These are phyloP conservation scores for Ardeotis arabs DNA, from an alignment of 2,113 vertebrate species.

Conservation along the genomic window DNA sequence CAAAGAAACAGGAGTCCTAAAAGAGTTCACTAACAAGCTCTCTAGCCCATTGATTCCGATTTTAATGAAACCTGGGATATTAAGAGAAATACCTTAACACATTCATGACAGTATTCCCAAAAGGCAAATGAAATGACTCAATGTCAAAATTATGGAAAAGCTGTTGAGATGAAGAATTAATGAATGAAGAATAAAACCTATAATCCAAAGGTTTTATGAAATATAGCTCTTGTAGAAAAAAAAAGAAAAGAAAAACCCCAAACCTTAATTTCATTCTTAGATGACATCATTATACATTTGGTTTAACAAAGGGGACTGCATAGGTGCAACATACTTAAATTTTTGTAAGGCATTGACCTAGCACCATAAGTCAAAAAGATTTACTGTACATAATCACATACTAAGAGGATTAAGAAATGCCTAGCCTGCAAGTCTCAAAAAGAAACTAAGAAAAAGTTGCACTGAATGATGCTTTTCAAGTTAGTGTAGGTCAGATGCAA, in stretches of 20 bases:
- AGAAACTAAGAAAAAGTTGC: conserved; percentile 3
- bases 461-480: conserved; percentile 7
- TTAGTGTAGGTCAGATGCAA: background rate
- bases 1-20: background rate
- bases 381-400: conserved; percentile 36
- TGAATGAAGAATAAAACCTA: background rate
- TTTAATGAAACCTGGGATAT: conserved; percentile 1
- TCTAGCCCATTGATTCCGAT: background rate
- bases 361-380: conserved; percentile 52
- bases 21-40: background rate
- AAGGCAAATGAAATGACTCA: background rate
- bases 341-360: conserved; percentile 64
- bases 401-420: conserved; percentile 41
- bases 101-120: background rate
- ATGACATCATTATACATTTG: conserved; percentile 31
- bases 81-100: background rate
- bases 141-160: background rate
- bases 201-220: background rate
- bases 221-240: background rate
- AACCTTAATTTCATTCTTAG: background rate
- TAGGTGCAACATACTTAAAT: conserved; percentile 41
- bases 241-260: background rate
- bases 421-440: conserved; percentile 8
- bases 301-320: conserved; percentile 55
- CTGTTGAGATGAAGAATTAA: background rate